These are phyloP conservation scores for Anseranas semipalmata DNA, from an alignment of 2,113 vertebrate genomes.

Conservation along the genomic window DNA sequence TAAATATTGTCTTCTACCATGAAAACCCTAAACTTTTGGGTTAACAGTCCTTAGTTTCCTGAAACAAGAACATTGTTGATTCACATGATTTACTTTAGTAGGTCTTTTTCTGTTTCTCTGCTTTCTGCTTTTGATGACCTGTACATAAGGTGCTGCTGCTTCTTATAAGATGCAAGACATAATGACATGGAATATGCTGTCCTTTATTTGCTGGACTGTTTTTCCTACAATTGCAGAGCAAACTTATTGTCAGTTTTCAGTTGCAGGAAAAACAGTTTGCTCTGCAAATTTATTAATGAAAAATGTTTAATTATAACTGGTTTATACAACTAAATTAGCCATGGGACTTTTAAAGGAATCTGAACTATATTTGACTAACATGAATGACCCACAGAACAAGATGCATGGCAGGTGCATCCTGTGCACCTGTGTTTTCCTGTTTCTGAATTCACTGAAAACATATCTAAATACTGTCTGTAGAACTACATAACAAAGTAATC, in stretches of 20 bases:
- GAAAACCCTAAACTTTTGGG: neutral
- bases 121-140: neutral
- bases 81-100: neutral
- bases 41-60: neutral
- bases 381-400: too few species aligned
- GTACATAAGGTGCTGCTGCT: neutral
- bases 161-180: neutral
- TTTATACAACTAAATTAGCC: slow-evolving; percentile 54
- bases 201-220: neutral
- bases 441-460: neutral
- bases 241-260: neutral
- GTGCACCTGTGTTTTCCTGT: neutral
- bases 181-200: neutral
- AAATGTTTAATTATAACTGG: slow-evolving; percentile 45
- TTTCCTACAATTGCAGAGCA: neutral
- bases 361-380: neutral
- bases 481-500: neutral
- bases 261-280: neutral
- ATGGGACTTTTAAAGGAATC: slow-evolving; percentile 13
- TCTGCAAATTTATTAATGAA: slow-evolving; percentile 50
- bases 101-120: neutral
- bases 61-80: neutral
- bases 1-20: neutral
- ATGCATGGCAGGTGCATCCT: too few species aligned
- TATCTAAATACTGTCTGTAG: neutral